Base-by-base conservation (phyloP, 2,113 vertebrate species). In the Pollachius pollachius region DNA sequence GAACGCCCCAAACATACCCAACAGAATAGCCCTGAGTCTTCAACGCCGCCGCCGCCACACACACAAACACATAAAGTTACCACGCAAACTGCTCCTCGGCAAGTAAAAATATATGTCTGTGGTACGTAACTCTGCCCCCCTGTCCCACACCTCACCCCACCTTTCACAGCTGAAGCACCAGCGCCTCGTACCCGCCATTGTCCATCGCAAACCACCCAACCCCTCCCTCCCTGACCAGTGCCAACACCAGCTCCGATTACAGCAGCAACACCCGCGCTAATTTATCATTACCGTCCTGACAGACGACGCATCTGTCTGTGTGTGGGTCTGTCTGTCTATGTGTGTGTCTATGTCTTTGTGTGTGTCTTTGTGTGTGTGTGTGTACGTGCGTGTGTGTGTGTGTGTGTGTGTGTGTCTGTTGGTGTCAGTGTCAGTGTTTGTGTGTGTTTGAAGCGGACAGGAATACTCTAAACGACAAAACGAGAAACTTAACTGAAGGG, bases 251-350 rank as follows among this genome's bases (percentile, higher is more conserved):
- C 85, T 89, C 88, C 78, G 79, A 80, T 91, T 91, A 84, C 90
- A 87, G 76, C 84, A 81, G 78, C 83, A 87, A 84, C 89, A 93
- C 87, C 85, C 87, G 84, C 70, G 89, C 87, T 91, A 92, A 91
- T 91, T 91, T 82, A 91, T 92, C 91, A 92, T 87, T 72, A 63
- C 66, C 75, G 73, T 69, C 85, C 52, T 88, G 89, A 90, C 87
- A 90, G 90, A 88, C 87, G 85, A 88, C 86, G 84, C 83, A 88
- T 91, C 86, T 90, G 89, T 83, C 90, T 85, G 84, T 85, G 88
- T 87, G 91, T 27, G 4, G 2, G 27, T 27, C 2, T 27, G 2
- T 27, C 2, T 27, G 27, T 27, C 2, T 27, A 4, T 27, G 2
- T 27, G 2, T 2, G 27, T 27, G 27, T 27, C 27, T 3, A 4